These are phyloP conservation scores for Mareca strepera DNA, from an alignment of 2,797 vertebrate species.

Conservation along the genomic window DNA sequence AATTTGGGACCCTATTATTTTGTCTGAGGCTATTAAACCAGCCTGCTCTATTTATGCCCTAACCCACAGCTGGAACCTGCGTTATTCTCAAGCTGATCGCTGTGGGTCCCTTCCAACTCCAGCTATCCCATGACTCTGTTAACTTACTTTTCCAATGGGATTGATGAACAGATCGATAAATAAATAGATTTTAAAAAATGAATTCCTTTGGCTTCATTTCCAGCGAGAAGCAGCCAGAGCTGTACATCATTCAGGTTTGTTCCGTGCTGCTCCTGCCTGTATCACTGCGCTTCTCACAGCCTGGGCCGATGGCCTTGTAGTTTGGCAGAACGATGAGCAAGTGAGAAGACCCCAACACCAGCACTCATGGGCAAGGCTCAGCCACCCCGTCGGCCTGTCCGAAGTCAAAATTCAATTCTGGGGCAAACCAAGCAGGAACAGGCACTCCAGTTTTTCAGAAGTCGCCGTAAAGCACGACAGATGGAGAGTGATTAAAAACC, in stretches of 20 bases:
- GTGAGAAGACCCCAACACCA: neutral
- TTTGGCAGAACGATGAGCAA: neutral
- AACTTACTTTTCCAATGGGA: neutral
- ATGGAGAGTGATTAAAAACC: slow-evolving; percentile 54
- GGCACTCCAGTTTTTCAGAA: neutral
- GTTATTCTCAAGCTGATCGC: neutral
- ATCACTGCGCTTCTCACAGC: neutral
- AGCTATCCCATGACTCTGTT: too few species aligned
- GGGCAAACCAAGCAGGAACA: neutral
- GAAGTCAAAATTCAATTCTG: rapidly evolving
- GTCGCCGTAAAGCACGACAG: neutral
- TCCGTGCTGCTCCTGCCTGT: rapidly evolving
- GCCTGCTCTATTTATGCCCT: neutral
- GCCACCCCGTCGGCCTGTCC: neutral
- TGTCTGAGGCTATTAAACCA: neutral
- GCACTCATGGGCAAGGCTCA: neutral
- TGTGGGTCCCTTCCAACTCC: too few species aligned
- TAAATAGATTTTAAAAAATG: neutral
- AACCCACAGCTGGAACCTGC: neutral
- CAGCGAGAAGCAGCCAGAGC: rapidly evolving
- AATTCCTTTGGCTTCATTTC: neutral
- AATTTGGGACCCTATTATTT: neutral
- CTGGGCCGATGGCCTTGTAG: neutral
- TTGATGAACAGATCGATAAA: neutral
- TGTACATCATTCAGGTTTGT: rapidly evolving